Base-by-base conservation (phyloP, 2,113 vertebrate genomes). In the Aspiorhynchus laticeps region DNA sequence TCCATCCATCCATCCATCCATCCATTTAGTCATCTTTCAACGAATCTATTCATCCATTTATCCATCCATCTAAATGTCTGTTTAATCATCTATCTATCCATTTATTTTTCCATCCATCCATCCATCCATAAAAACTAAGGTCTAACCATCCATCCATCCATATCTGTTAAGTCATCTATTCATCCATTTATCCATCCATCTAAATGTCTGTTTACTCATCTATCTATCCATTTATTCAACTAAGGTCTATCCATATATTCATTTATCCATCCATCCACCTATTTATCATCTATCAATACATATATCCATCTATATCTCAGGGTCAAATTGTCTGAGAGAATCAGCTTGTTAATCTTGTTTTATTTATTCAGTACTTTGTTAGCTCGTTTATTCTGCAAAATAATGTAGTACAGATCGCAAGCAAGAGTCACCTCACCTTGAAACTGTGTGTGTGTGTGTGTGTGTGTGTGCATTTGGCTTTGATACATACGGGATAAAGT, bases 401-500 rank as follows among this genome's bases (percentile, higher is more conserved):
- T 85, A 43, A 41, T 28, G 17, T 65, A 81, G 67, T 31, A 41
- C 41, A 81, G 33, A 65, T 46, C 10, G 3, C 56, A 24, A n/a
- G 56, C 21, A 71, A 26, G 61, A 38, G 81, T 65, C 15, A 67
- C 43, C 41, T 75, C 38, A 59, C 46, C 65, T 83, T 79, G 84
- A 51, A 78, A 41, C 61, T 77, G 28, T 17, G 33, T 28, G 28
- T 76, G 79, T 28, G 24, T 28, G 41, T 7, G 74, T 46, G 28
- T 2, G 26, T 78, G 17, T 28, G 38, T 17, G 36, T 0, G 2
- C 1, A 10, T 43, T 41, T 83, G 61, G 51, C 63, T 48, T 65
- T 67, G 15, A 73, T 61, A 83, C 83, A 63, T 83, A 51, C 4
- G 11, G 26, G 63, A 73, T 81, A 53, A 71, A 61, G 77, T 75